Evolutionary conservation across 2,888 invertebrate genomes (phyloP), one percentile per base, ranked within the genome.

Genomic region (Liopterus haemorrhoidalis): DNA sequence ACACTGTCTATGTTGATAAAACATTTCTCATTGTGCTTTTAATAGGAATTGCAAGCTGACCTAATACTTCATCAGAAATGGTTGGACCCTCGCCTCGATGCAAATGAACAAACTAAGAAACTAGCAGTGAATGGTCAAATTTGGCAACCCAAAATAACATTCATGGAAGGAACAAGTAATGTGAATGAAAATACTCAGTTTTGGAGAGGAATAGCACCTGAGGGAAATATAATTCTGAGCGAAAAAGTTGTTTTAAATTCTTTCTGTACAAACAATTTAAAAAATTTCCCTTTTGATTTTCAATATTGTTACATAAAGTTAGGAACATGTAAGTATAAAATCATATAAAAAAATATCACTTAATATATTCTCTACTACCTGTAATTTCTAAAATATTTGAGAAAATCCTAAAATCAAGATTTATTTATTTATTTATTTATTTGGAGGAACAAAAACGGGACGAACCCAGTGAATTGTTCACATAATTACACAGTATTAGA

Each of bases 111-210:
- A 40, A 63, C 61, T 2, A 53, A 49, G 33, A 59, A 54, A 48
- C 49, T 53, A 51, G 62, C 63, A 19, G 54, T 58, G 3, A 46
- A 53, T 25, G 59, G 59, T 6, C 56, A 59, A 51, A 58, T 63
- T 43, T 63, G 63, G 63, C 54, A 54, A 28, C 63, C 63, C 14
- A 59, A 57, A 53, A 54, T 63, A 19, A 54, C 56, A n/a, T 41
- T 50, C 20, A 48, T 54, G 2, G 57, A 54, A 38, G 59, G 58
- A 2, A 37, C 51, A 14, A 44, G 46, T 19, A 31, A 24, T 8
- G 44, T 38, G 32, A 32, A 39, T 15, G 42, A 36, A 21, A 49
- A 54, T 16, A 57, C 55, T 1, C 48, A 57, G 24, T 62, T 58
- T 49, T 62, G 62, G 62, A 52, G 61, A 37, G 61, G 61, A 14